Percentiles rank a stretch among this genome's conserved stretches.
Evolutionary conservation across 2,888 invertebrate species (phyloP).

Genomic region (Boloria selene): DNA sequence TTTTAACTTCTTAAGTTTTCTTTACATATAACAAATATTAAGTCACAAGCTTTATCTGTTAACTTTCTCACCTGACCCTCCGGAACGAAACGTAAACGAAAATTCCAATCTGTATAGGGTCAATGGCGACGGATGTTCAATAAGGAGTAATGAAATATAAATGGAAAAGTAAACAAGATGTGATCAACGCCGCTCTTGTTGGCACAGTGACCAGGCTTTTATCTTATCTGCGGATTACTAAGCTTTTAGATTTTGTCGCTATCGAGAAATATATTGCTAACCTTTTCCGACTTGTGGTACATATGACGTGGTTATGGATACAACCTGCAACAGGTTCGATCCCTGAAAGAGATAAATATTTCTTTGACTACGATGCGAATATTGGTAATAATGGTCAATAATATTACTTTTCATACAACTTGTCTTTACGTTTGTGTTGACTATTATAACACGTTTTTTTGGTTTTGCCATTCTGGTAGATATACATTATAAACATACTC

Average conservation of each 20-base stretch:
- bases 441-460: no score
- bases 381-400: no score
- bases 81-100: conserved; percentile 16
- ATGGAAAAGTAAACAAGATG: conserved; percentile 55
- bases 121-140: conserved; percentile 46
- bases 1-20: no score
- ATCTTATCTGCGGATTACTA: conserved; percentile 17
- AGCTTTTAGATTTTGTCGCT: conserved; percentile 2
- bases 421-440: no score
- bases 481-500: no score
- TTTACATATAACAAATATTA: background rate
- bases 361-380: no score
- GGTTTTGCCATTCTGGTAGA: no score
- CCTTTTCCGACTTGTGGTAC: no score
- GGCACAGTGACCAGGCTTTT: conserved; percentile 22
- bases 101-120: conserved; percentile 49
- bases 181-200: conserved; percentile 14
- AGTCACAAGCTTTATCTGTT: conserved; percentile 1
- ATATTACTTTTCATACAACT: no score
- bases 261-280: background rate
- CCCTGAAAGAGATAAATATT: no score
- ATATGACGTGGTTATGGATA: no score
- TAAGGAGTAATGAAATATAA: conserved; percentile 55
- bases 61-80: conserved; percentile 1
- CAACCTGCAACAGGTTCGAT: no score